Percentiles rank a stretch among this genome's conserved stretches.
These are phyloP conservation scores for Scortum barcoo DNA, from an alignment of 2,113 vertebrate species.

Conservation along the genomic window DNA sequence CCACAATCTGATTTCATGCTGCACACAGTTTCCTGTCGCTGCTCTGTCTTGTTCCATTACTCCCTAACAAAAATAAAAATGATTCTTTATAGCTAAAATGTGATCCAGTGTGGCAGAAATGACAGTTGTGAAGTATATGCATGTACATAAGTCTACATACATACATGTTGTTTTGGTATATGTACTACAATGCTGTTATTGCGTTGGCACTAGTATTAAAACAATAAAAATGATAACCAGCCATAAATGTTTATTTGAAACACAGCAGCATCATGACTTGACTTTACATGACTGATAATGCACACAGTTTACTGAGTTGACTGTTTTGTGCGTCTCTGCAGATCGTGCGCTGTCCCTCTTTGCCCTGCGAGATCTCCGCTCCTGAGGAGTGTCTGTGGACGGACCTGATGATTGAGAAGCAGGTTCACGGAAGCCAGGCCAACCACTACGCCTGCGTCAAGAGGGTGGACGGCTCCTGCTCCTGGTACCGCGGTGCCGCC, in stretches of 20 bases:
- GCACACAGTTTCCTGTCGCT: not conserved
- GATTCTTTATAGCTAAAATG: no score
- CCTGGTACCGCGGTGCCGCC: constrained; percentile 95
- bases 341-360: constrained; percentile 94
- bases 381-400: constrained; percentile 98
- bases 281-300: not conserved
- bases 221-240: no score
- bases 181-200: no score
- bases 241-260: no score
- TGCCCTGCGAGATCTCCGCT: constrained; percentile 92
- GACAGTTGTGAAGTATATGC: no score
- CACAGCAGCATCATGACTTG: not conserved
- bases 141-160: no score
- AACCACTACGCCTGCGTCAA: constrained; percentile 98
- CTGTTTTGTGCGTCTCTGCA: constrained; percentile 70
- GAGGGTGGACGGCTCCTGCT: constrained; percentile 94
- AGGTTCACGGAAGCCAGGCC: constrained; percentile 95
- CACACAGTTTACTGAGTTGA: not conserved
- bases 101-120: not conserved
- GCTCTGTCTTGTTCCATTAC: not conserved
- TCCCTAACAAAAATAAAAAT: no score
- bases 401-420: constrained; percentile 98
- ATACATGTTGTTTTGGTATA: no score
- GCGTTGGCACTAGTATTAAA: no score
- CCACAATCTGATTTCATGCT: not conserved